phyloP scores from a whole-genome alignment of 2,797 vertebrate genomes.

The Falco concolor region DNA sequence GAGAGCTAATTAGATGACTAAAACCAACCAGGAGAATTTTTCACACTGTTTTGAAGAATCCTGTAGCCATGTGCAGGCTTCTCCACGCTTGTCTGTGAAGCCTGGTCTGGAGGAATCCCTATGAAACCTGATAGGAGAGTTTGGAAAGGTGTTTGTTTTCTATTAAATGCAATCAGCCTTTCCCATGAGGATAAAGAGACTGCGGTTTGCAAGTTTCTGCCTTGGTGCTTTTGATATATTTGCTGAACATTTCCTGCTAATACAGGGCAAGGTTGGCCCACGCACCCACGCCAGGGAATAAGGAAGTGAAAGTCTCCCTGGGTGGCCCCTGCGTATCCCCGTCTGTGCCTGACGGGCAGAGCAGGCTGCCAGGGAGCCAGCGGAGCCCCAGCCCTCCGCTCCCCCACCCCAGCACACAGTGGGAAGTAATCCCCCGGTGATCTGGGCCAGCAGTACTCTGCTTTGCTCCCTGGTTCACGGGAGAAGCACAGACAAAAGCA shows the following conservation, averaged over 20 bases:
- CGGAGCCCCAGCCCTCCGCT: not conserved
- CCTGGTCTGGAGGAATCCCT: not conserved
- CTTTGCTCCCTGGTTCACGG: not conserved
- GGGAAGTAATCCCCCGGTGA: constrained; percentile 10
- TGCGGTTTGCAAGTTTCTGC: not conserved
- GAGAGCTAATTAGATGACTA: not conserved
- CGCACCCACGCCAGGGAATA: not conserved
- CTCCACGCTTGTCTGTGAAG: not conserved
- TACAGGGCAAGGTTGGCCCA: not conserved
- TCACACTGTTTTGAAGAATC: not conserved
- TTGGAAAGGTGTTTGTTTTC: not conserved
- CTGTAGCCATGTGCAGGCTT: not conserved
- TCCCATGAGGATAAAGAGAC: not conserved
- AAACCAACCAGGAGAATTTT: not conserved
- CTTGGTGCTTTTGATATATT: not conserved
- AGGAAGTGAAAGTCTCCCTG: constrained; percentile 17
- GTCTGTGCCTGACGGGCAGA: constrained; percentile 10
- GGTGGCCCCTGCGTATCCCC: not conserved
- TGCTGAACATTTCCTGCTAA: not conserved
- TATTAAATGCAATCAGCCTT: not conserved
- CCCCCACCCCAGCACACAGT: not conserved
- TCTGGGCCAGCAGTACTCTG: not conserved
- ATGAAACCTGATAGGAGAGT: not conserved
- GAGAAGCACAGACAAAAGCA: not conserved
- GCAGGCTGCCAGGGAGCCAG: not conserved